phyloP scores from a whole-genome alignment of 2,113 vertebrate species.

The Platanista minor region DNA sequence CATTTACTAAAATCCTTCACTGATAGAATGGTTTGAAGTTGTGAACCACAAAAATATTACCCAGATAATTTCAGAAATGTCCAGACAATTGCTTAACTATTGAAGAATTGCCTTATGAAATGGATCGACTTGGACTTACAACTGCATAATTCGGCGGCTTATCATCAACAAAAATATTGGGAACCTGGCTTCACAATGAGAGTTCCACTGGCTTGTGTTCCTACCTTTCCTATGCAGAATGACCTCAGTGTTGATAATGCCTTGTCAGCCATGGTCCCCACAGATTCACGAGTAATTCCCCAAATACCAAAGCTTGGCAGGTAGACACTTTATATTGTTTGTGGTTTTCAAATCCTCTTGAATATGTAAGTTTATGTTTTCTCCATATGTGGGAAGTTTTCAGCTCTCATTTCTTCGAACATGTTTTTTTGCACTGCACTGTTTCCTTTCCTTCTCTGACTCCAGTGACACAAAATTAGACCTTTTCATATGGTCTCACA shows the following conservation, averaged over 20 bases:
- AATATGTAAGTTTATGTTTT: not conserved
- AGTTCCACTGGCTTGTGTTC: not conserved
- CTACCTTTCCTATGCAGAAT: not conserved
- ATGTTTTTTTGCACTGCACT: not conserved
- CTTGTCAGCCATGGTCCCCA: not conserved
- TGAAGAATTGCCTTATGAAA: not conserved
- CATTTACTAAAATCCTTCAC: not conserved
- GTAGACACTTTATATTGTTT: no score
- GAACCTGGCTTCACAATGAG: not conserved
- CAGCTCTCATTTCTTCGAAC: not conserved
- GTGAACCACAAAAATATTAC: not conserved
- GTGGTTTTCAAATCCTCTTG: not conserved
- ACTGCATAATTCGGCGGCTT: not conserved
- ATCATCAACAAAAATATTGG: not conserved
- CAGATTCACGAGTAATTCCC: not conserved
- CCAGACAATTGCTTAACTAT: not conserved
- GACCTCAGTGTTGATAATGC: no score
- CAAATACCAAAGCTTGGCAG: not conserved
- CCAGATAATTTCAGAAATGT: not conserved
- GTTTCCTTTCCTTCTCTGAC: not conserved
- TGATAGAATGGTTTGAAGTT: not conserved
- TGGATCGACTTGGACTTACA: not conserved
- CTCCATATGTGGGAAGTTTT: not conserved
- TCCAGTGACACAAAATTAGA: not conserved
- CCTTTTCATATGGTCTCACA: not conserved